These are phyloP conservation scores for Brachionus sp. DNA, from an alignment of 1,140 invertebrate genomes.

Conservation along the genomic window DNA sequence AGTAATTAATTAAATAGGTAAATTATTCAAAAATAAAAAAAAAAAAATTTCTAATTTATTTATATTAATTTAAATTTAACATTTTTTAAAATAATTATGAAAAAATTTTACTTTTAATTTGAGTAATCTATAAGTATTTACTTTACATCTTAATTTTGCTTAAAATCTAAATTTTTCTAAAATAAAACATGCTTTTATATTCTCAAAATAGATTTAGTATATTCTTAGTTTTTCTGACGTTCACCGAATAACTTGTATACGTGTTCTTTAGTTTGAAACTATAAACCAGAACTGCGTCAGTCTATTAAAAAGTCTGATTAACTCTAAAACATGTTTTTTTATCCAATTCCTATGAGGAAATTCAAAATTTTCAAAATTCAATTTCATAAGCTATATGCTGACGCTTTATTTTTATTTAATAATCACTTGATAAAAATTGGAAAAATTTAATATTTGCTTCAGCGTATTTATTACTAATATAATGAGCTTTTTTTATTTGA, in stretches of 20 bases:
- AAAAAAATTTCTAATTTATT: too few relatives aligned
- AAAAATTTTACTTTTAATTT: neutral
- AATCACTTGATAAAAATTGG: neutral
- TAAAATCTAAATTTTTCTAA: neutral
- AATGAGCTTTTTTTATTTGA: neutral
- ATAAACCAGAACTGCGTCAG: neutral
- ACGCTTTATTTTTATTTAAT: neutral
- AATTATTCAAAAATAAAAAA: too few relatives aligned
- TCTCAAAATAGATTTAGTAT: neutral
- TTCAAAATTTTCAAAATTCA: neutral
- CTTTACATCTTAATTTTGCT: neutral
- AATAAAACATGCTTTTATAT: neutral
- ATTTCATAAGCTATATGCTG: neutral
- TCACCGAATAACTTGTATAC: neutral
- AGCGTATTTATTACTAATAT: neutral
- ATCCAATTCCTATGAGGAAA: neutral
- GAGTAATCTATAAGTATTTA: neutral
- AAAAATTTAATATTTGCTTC: neutral
- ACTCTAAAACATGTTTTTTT: neutral
- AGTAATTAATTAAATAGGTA: too few relatives aligned
- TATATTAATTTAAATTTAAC: too few relatives aligned
- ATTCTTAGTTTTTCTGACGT: neutral
- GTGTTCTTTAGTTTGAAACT: neutral
- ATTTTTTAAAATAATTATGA: too few relatives aligned
- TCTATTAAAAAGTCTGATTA: slow-evolving; percentile 1